Evolutionary conservation across 1,140 invertebrate species (phyloP), one percentile per base, ranked within the genome.

Genomic region (Cherax quadricarinatus): DNA sequence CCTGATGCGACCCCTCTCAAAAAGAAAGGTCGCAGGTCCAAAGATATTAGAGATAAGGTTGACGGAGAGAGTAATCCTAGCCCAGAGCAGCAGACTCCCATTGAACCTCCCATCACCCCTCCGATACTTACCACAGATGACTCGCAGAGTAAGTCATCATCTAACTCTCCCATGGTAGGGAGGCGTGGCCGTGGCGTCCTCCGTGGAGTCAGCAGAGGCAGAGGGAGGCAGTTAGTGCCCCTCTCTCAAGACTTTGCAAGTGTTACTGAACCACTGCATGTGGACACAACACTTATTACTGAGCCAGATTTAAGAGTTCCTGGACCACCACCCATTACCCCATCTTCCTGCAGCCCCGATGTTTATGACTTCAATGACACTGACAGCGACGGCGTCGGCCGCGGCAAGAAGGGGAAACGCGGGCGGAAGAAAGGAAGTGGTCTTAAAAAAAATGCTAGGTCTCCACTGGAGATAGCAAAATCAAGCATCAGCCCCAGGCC

Each of bases 311-410:
- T 90, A 41, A 70, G 84, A 14, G 83, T 90, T 60, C 88, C 92
- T 21, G 88, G 84, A 7, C 88, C 92, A 53, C 88, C 92, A 82
- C 88, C 92, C 60, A 86, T 88, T 57, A 83, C 86, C 7, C 84
- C 92, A n/a, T 73, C 88, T 21, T 82, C 88, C 16, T 87, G 84
- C 62, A 91, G 88, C 86, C 92, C 92, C 57, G 93, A 94, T 62
- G 86, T 94, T 16, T 94, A 94, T 81, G 93, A 94, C 49, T 94
- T 94, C 51, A 92, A 94, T n/a, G 93, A 94, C 81, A 90, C 88
- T 53, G 93, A 94, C n/a, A 90, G 78, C 41, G 87, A 91, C 49
- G 92, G 88, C 10, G 82, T 82, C 60, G 78, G 91, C 41, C 89
- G 92, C 21, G 86, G 92, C 16, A 88, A 81, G 70, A 88, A 86